Percentiles rank a stretch among this genome's conserved stretches.
These are phyloP conservation scores for Cladopsammia gracilis DNA, from an alignment of 64 coral and sea anemone genomes.

Conservation along the genomic window DNA sequence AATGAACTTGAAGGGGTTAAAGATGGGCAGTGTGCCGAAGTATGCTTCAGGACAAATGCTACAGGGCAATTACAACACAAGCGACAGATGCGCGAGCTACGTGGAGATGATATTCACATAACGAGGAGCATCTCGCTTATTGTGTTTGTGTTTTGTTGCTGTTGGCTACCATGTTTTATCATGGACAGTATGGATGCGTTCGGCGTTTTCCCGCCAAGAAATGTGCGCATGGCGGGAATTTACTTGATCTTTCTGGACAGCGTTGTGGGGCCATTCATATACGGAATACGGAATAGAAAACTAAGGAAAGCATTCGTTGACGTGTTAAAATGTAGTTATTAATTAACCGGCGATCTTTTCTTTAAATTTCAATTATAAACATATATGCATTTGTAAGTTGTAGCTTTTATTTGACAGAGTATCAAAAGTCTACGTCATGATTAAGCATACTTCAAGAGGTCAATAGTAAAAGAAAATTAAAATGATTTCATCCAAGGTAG, in stretches of 20 bases:
- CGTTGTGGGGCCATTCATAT: conserved; percentile 58
- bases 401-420: too few species aligned
- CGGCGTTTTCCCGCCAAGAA: conserved; percentile 27
- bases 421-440: too few species aligned
- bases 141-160: conserved; percentile 53
- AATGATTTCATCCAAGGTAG: too few species aligned
- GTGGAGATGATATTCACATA: conserved; percentile 63
- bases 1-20: neutral
- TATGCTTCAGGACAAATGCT: neutral
- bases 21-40: too few species aligned
- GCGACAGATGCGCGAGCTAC: neutral
- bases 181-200: conserved; percentile 53
- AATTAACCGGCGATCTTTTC: neutral
- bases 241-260: conserved; percentile 60
- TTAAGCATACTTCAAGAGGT: too few species aligned
- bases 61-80: neutral
- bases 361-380: too few species aligned
- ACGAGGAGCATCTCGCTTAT: conserved; percentile 56
- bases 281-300: conserved; percentile 49
- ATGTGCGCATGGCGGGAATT: conserved; percentile 38
- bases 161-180: conserved; percentile 69
- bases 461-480: too few species aligned
- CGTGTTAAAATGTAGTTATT: conserved; percentile 6
- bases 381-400: too few species aligned
- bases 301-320: conserved; percentile 12